A percentile compares a stretch with the other conserved stretches of the same genome.
Evolutionary conservation across 2,888 invertebrate species (phyloP).

Genomic region (Drosophila cracens): DNA sequence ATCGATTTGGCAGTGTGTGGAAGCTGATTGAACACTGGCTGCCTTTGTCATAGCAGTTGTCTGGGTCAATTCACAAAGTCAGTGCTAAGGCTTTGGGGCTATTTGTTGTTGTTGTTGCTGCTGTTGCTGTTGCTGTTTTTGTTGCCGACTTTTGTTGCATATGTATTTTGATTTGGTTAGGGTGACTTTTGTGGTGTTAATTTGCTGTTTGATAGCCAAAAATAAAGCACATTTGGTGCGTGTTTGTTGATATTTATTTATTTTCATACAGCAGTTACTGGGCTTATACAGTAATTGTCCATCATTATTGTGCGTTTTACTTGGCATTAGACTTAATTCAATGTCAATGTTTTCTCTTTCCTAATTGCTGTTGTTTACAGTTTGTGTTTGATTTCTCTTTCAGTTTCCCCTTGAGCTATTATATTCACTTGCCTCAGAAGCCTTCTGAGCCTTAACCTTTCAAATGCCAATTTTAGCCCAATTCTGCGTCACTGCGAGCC

Average conservation of each 20-base stretch:
- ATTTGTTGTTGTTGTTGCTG: constrained; percentile 8
- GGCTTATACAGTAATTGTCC: constrained; percentile 39
- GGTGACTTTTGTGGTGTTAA: constrained; percentile 21
- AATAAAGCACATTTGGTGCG: constrained; percentile 43
- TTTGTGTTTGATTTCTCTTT: not conserved
- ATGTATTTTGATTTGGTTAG: constrained; percentile 28
- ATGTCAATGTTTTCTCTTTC: constrained; percentile 68
- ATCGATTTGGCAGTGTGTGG: constrained; percentile 57
- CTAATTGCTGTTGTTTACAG: constrained; percentile 10
- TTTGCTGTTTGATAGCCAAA: constrained; percentile 13
- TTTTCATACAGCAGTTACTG: constrained; percentile 27
- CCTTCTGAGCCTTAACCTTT: constrained; percentile 26
- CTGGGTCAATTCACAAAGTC: constrained; percentile 22
- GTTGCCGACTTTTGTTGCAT: constrained; percentile 34
- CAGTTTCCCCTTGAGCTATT: not conserved
- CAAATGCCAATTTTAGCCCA: constrained; percentile 11
- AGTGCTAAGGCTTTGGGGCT: constrained; percentile 7
- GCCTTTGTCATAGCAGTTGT: constrained; percentile 45
- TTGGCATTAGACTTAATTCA: constrained; percentile 58
- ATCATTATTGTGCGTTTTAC: constrained; percentile 47
- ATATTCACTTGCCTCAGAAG: constrained; percentile 5
- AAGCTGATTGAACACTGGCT: constrained; percentile 1
- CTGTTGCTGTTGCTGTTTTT: constrained; percentile 9
- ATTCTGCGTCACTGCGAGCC: constrained; percentile 26
- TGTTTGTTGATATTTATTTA: constrained; percentile 52